A percentile compares a stretch with the other conserved stretches of the same genome.
These are phyloP conservation scores for Ceyx erithaca DNA, from an alignment of 2,797 vertebrate genomes.

Conservation along the genomic window DNA sequence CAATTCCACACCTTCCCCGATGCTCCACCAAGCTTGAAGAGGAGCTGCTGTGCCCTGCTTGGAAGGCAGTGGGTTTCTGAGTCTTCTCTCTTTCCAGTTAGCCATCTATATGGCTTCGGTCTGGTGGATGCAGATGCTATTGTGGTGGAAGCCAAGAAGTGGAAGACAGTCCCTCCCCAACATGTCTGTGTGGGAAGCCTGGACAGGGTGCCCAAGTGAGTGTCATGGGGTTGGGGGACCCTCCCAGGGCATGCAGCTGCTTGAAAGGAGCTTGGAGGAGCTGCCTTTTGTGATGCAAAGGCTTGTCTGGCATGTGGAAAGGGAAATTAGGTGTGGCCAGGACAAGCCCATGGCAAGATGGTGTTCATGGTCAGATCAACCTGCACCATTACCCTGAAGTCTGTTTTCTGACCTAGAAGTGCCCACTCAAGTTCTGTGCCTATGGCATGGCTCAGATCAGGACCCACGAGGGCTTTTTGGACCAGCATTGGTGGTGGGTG, in stretches of 20 bases:
- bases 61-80: conserved; percentile 56
- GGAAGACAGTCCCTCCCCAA: conserved; percentile 87
- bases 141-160: conserved; percentile 88
- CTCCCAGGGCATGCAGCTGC: accelerated
- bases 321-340: background rate
- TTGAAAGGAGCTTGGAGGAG: background rate
- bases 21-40: background rate
- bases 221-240: background rate
- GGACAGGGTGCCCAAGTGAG: conserved; percentile 86
- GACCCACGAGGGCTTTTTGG: accelerated
- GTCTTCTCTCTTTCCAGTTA: conserved; percentile 86
- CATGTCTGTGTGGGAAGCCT: conserved; percentile 82
- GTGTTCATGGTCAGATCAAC: background rate
- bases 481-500: background rate
- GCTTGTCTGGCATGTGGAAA: background rate
- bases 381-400: accelerated
- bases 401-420: background rate
- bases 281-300: background rate
- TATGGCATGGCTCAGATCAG: accelerated
- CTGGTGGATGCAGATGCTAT: conserved; percentile 93
- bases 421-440: background rate
- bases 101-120: conserved; percentile 94
- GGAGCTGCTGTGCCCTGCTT: background rate
- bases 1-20: background rate
- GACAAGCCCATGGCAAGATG: background rate